These are phyloP conservation scores for Palaemon carinicauda DNA, from an alignment of 1,140 invertebrate species.

Conservation along the genomic window DNA sequence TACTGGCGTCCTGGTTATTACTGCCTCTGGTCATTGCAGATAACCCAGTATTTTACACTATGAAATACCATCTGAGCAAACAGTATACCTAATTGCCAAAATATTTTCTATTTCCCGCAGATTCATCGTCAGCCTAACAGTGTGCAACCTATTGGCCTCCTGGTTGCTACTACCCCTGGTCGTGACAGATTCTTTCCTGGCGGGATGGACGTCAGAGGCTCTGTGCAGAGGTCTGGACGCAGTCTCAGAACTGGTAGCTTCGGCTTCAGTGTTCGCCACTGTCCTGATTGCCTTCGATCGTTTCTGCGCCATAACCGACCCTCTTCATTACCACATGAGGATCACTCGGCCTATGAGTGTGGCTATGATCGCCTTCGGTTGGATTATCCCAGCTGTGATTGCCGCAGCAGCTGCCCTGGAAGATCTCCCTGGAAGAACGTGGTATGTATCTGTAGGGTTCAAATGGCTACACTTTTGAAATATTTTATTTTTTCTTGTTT, in stretches of 20 bases:
- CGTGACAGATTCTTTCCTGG: constrained; percentile 65
- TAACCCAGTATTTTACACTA: no score
- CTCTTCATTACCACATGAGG: constrained; percentile 81
- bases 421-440: constrained; percentile 63
- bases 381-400: constrained; percentile 69
- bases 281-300: constrained; percentile 85
- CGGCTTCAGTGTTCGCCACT: constrained; percentile 75
- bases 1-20: no score
- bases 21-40: no score
- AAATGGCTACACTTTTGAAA: neutral
- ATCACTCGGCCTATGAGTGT: constrained; percentile 78
- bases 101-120: constrained; percentile 65
- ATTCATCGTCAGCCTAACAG: constrained; percentile 76
- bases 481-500: no score
- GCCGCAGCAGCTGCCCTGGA: constrained; percentile 69
- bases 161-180: constrained; percentile 71
- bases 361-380: constrained; percentile 74
- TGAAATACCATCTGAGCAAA: no score
- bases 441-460: constrained; percentile 30
- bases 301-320: constrained; percentile 86
- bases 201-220: neutral
- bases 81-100: neutral
- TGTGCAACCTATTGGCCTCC: constrained; percentile 74
- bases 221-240: constrained; percentile 69
- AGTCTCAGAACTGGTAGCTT: constrained; percentile 68